Conservation (phyloP, 2,113 vertebrate genomes). For the Butastur rufipennis region DNA sequence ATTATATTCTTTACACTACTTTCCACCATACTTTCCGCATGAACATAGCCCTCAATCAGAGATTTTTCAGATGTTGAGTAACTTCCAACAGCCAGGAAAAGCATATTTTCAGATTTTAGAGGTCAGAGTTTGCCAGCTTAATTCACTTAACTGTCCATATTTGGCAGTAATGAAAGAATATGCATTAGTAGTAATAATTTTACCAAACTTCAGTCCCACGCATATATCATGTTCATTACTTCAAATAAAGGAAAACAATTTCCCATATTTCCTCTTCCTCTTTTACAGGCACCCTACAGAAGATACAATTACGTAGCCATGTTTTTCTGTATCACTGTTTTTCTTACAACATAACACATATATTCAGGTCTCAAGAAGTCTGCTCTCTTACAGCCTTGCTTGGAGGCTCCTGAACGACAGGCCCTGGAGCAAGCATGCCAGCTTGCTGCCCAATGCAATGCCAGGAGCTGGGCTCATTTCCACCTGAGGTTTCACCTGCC, state of each 20-base stretch:
- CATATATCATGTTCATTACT: neutral
- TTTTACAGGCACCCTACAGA: neutral
- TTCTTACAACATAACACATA: neutral
- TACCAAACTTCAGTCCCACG: neutral
- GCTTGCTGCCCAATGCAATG: neutral
- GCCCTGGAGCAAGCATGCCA: neutral
- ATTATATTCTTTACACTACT: neutral
- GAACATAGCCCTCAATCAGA: neutral
- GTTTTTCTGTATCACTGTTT: neutral
- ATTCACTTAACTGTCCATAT: neutral
- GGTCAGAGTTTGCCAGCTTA: neutral
- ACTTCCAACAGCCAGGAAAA: neutral
- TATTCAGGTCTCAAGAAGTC: neutral
- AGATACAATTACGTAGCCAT: neutral
- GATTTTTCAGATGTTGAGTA: neutral
- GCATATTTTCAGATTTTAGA: neutral
- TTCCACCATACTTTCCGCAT: neutral
- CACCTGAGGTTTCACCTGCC: neutral
- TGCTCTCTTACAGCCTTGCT: neutral
- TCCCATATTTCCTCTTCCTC: neutral
- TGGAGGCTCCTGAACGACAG: rapidly evolving
- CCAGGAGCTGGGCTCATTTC: neutral
- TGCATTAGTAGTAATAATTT: neutral
- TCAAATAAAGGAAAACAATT: neutral
- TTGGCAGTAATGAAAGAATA: neutral